These are phyloP conservation scores for Stenchaetothrips biformis DNA, from an alignment of 2,888 invertebrate species.

Conservation along the genomic window DNA sequence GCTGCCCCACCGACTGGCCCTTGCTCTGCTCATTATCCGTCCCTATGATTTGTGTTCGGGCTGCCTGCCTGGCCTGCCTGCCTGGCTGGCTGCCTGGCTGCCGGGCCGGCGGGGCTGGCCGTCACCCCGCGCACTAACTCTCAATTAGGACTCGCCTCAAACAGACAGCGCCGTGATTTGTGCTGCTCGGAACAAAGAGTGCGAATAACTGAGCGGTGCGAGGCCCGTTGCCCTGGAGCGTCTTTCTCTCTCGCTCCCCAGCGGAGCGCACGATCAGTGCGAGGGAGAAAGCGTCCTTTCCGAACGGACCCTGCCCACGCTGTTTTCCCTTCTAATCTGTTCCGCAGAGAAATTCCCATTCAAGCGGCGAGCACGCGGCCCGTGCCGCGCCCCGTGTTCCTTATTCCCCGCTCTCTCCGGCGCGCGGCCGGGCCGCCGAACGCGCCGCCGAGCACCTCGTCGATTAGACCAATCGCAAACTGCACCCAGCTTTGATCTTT, in stretches of 20 bases:
- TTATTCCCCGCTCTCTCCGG: no score
- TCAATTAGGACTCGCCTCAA: constrained; percentile 14
- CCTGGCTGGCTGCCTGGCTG: not conserved
- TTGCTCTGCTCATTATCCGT: not conserved
- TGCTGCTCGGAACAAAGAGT: constrained; percentile 7
- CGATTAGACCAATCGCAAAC: no score
- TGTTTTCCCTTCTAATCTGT: not conserved
- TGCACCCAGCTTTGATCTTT: no score
- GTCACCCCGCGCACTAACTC: not conserved
- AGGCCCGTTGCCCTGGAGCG: not conserved
- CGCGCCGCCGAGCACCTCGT: no score
- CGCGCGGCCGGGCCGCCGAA: no score
- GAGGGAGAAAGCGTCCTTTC: not conserved
- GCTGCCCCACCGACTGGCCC: not conserved
- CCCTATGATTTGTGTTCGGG: not conserved
- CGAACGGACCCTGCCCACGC: not conserved
- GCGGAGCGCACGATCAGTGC: not conserved
- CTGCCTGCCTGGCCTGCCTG: no score
- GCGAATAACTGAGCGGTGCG: constrained; percentile 8
- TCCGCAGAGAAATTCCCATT: not conserved
- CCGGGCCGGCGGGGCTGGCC: not conserved
- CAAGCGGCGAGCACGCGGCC: no score
- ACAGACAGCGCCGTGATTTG: constrained; percentile 11
- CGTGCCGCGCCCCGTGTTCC: no score
- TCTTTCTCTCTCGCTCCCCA: no score